Percentiles rank a stretch among this genome's conserved stretches.
Evolutionary conservation across 2,797 vertebrate species (phyloP).

Genomic region (Phrynocephalus forsythii): DNA sequence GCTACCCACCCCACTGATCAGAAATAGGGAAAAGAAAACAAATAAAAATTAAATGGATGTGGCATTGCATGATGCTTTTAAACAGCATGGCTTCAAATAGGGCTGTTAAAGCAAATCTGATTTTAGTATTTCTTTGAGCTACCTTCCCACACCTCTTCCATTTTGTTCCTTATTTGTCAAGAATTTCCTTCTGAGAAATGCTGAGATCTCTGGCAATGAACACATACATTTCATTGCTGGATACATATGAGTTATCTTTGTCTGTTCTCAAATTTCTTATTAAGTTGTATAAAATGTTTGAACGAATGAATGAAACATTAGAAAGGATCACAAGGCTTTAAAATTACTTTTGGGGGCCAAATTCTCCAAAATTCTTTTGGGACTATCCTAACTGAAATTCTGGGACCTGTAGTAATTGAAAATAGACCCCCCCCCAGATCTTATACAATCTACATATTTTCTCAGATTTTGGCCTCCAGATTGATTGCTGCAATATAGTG

Average conservation of each 20-base stretch:
- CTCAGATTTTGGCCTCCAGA: neutral
- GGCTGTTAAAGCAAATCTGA: constrained; percentile 62
- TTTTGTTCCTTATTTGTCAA: constrained; percentile 19
- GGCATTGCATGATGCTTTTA: constrained; percentile 49
- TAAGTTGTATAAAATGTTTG: neutral
- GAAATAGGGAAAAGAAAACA: constrained; percentile 57
- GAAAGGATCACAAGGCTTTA: too few species aligned
- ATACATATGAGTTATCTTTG: constrained; percentile 33
- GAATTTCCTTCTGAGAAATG: neutral
- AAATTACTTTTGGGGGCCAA: too few species aligned
- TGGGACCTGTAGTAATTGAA: too few species aligned
- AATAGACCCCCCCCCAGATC: too few species aligned
- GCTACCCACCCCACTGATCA: constrained; percentile 46
- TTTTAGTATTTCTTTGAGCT: constrained; percentile 57
- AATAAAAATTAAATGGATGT: constrained; percentile 52
- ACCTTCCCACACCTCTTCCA: constrained; percentile 29
- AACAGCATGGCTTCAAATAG: constrained; percentile 39
- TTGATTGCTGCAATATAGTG: too few species aligned
- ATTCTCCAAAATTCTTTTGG: too few species aligned
- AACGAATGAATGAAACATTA: too few species aligned
- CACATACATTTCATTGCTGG: constrained; percentile 58
- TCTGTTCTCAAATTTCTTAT: constrained; percentile 9
- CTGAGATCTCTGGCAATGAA: constrained; percentile 52
- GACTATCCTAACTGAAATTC: too few species aligned
- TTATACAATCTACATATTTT: neutral